Evolutionary conservation across 2,113 vertebrate genomes (phyloP).

Genomic region (Stictonetta naevosa): DNA sequence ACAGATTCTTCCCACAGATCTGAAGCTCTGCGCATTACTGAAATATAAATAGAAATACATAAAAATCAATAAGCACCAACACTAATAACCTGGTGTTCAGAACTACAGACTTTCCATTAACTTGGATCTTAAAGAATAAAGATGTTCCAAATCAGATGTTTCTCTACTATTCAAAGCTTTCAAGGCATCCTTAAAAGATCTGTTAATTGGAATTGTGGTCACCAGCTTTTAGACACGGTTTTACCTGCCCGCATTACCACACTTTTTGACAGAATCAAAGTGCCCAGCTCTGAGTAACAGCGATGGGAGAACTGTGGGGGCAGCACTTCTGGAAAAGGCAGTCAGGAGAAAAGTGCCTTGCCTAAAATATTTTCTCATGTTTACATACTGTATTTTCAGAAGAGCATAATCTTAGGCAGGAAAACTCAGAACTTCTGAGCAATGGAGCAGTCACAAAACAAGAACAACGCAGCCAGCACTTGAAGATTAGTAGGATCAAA

Average conservation of each 20-base stretch:
- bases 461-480: constrained; percentile 4
- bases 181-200: background rate
- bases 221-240: constrained; percentile 21
- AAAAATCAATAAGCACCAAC: background rate
- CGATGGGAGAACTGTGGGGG: background rate
- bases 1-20: background rate
- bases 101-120: background rate
- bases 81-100: background rate
- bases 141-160: background rate
- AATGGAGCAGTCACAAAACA: constrained; percentile 20
- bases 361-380: background rate
- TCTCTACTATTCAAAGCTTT: background rate
- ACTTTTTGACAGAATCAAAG: constrained; percentile 45
- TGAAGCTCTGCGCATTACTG: background rate
- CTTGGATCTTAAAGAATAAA: background rate
- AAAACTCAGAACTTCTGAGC: constrained; percentile 35
- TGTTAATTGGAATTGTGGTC: constrained; percentile 3
- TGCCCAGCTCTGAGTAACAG: background rate
- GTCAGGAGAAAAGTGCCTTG: constrained; percentile 19
- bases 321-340: background rate
- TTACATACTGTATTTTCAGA: constrained; percentile 48
- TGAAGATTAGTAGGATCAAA: constrained; percentile 51
- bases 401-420: constrained; percentile 13
- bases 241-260: constrained; percentile 10
- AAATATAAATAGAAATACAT: background rate